Base-by-base conservation (phyloP, 1,140 invertebrate genomes). In the Lepidurus couesii region DNA sequence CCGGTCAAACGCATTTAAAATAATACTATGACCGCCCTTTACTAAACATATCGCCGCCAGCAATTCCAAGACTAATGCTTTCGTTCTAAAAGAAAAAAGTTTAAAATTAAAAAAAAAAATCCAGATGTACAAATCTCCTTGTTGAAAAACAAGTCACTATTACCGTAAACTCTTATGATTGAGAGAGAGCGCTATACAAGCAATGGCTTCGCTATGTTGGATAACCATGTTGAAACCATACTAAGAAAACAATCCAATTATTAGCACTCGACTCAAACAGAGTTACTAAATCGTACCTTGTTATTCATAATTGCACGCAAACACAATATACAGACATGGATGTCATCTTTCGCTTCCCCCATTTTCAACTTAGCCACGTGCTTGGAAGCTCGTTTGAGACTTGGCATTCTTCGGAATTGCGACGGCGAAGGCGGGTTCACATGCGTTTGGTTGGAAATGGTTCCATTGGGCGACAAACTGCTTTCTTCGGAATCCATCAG, bases 241-340 rank as follows among this genome's bases (percentile, higher is more conserved):
- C 92, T 96, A 87, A 44, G 34, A 90, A 89, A 80, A 82, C 81
- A 81, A 80, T 53, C 77, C 3, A 45, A 53, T 65, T 65, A 65
- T 16, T 65, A 9, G 16, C 16, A 65, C 13, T 65, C 16, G 21
- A 42, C 47, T 6, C 44, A 74, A 43, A n/a, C 53, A 13, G 9
- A 65, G 53, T 21, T n/a, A 65, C 8, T 16, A 7, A 21, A 65
- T 74, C 78, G 84, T 86, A 95, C 94, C 90, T 98, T 99, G 85
- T 99, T 99, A 87, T 99, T 99, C 97, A 99, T 99, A 82, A 99
- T 99, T 76, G 98, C 97, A 44, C 98, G 89, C 87, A 99, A 91
- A 87, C 97, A 99, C 91, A 98, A 94, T 82, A 99, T 98, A 88
- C 96, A 98, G 77, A 99, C 95, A 86, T 99, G 98, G 81, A 99